These are phyloP conservation scores for Mermis nigrescens DNA, from an alignment of 2,888 invertebrate species.

Conservation along the genomic window DNA sequence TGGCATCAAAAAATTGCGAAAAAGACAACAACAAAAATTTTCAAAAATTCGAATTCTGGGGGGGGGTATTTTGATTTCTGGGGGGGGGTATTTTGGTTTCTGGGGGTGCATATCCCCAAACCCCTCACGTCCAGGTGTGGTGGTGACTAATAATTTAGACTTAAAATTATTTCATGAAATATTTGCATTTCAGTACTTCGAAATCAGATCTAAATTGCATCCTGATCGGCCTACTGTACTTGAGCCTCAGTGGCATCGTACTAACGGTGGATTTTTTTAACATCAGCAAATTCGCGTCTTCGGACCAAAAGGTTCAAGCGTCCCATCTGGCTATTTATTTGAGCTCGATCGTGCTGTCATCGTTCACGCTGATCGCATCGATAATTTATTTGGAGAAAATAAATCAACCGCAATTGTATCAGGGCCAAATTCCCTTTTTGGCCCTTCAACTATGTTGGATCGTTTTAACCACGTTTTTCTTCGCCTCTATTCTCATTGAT, in stretches of 20 bases:
- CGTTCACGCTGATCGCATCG: not conserved
- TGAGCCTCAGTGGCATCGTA: not conserved
- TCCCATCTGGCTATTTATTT: not conserved
- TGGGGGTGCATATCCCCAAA: too few species aligned
- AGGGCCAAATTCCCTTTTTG: not conserved
- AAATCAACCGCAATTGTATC: not conserved
- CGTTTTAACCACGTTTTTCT: not conserved
- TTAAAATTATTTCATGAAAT: too few species aligned
- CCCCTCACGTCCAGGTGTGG: too few species aligned
- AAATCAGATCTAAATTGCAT: not conserved
- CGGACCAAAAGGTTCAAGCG: not conserved
- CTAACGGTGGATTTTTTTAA: not conserved
- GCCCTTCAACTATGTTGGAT: not conserved
- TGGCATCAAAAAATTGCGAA: too few species aligned
- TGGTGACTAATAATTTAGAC: too few species aligned
- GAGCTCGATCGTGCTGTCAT: not conserved
- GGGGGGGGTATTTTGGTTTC: too few species aligned
- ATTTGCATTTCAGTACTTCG: too few species aligned
- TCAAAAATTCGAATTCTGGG: too few species aligned
- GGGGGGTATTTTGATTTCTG: too few species aligned
- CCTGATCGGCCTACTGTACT: not conserved
- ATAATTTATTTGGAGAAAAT: not conserved
- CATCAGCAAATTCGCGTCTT: not conserved
- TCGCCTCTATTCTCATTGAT: too few species aligned
- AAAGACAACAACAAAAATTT: too few species aligned